Evolutionary conservation across 2,888 invertebrate species (phyloP), one percentile per base, ranked within the genome.

Genomic region (Ganaspis brasiliensis): DNA sequence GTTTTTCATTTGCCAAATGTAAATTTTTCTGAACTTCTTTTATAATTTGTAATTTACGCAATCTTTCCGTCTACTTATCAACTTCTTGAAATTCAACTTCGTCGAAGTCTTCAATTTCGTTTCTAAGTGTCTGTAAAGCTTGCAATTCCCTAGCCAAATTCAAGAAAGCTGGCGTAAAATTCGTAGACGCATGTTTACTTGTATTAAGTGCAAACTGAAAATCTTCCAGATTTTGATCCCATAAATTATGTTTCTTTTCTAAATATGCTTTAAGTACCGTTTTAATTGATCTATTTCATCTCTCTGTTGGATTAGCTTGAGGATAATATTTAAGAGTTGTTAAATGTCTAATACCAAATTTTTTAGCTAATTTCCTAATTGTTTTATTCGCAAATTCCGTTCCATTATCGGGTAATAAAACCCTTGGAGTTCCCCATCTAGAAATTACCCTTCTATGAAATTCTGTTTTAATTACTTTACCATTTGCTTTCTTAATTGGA

Each of bases 121-220:
- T 19, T 56, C 5, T 24, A 1, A 56, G 4, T 8, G 56, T 8
- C 9, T 56, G 56, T 0, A 31, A 2, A 0, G 37, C n/a, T 35
- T 63, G 35, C 1, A 35, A 14, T 63, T 63, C 37, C 1, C 35
- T 4, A 14, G 35, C 37, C 0, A 35, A 5, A 14, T 63, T 63
- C 1, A 63, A 63, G 35, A 63, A 63, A 1, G 37, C 63, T 63
- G 63, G 37, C 35, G 37, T 35, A 19, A 37, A 19, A 3, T 6
- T 14, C 35, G n/a, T 63, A 14, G 40, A 40, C 12, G 63, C 1
- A 40, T 63, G 31, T n/a, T 35, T 35, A 9, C 35, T 14, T 3
- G 63, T 63, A 63, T 63, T 63, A 12, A 63, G n/a, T 1, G 63
- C 35, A 14, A 63, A 63, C 12, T 63, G 35, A 2, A 35, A 14